Conservation (phyloP, 30 jellyfish, hydroid and myxozoan species). For the Hydra vulgaris region DNA sequence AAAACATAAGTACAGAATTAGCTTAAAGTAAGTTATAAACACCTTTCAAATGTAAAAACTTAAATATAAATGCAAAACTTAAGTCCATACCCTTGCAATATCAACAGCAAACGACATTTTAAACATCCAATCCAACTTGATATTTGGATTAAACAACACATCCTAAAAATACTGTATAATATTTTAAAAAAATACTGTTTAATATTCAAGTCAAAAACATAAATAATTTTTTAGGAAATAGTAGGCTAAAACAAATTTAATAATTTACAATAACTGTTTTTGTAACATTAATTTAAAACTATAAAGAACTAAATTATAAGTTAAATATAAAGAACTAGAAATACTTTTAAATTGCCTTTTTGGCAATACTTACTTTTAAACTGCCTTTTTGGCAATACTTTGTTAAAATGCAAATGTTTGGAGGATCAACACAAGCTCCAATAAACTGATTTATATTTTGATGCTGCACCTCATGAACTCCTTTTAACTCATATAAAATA, state of each 20-base stretch:
- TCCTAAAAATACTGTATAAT: conserved; percentile 31
- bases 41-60: too few species aligned
- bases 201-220: too few species aligned
- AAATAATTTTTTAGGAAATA: too few species aligned
- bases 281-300: too few species aligned
- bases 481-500: conserved; percentile 65
- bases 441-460: conserved; percentile 56
- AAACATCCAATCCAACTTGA: conserved; percentile 92
- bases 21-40: too few species aligned
- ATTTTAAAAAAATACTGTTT: background rate
- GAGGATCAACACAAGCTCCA: conserved; percentile 91
- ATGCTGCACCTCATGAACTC: conserved; percentile 63
- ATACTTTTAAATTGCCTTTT: too few species aligned
- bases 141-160: conserved; percentile 58
- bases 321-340: too few species aligned
- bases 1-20: too few species aligned
- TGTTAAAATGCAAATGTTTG: conserved; percentile 51
- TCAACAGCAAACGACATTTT: conserved; percentile 83
- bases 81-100: conserved; percentile 79
- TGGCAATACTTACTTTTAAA: conserved; percentile 18
- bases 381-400: conserved; percentile 88
- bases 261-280: too few species aligned
- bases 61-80: too few species aligned
- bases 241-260: too few species aligned
- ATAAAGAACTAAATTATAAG: too few species aligned